Base-by-base conservation (phyloP, 2,797 vertebrate genomes). In the Syngnathus rostellatus region DNA sequence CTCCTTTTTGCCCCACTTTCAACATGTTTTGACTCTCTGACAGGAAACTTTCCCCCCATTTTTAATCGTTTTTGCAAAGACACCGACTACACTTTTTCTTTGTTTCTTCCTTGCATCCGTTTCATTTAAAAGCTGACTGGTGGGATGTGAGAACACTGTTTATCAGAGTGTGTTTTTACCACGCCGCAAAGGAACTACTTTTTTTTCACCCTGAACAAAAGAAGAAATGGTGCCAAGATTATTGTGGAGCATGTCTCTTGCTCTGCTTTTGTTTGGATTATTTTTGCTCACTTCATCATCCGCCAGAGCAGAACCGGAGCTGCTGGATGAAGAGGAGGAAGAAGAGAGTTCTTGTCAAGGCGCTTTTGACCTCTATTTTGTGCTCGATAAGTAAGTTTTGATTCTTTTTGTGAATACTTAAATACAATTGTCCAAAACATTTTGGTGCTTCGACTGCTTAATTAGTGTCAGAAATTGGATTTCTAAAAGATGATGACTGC, bases 371-470 rank as follows among this genome's bases (percentile, higher is more conserved):
- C 90, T 97, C 51, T 98, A 96, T 71, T 94, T 96, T 83, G 88
- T 98, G 73, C 87, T 97, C 59, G 95, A 97, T 81, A 98, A 94
- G 95, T 98, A 92, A 95, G 94, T 94, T 40, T 37, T 17, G 2
- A 8, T 38, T 31, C 23, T 17, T 58, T 58, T 38, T 6, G 55
- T 8, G 16, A 57, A 37, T 17, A 8, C 3, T 7, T 58, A 16
- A 2, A 25, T 23, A 23, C 21, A 21, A 39, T 40, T 61, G 2
- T 7, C n/a, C 8, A 2, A 5, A 25, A 66, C 48, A 60, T 60
- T 21, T 40, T 11, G 40, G 16, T 41, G 58, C 58, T 11, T 39
- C 21, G 6, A 40, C 38, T n/a, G 39, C 60, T 45, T 45, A 8
- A 25, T 62, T 8, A 25, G 21, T 31, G 40, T 9, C 9, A 25